Evolutionary conservation across 2,113 vertebrate genomes (phyloP).

Genomic region (Stegostoma tigrinum): DNA sequence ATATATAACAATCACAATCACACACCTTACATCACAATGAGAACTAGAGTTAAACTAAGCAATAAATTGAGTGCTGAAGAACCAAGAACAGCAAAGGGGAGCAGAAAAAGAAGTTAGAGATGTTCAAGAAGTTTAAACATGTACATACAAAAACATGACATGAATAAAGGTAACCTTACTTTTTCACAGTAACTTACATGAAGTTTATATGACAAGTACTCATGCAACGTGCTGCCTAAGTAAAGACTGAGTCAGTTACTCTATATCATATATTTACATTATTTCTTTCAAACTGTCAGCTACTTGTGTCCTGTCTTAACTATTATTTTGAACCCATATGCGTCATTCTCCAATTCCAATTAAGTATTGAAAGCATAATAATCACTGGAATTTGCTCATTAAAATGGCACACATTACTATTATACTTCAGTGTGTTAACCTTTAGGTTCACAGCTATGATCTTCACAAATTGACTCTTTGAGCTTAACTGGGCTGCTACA

Average conservation of each 20-base stretch:
- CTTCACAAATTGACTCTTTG: too few relatives aligned
- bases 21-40: too few relatives aligned
- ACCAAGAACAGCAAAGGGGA: background rate
- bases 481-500: background rate
- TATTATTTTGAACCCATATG: background rate
- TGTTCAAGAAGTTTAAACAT: background rate
- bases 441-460: background rate
- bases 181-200: background rate
- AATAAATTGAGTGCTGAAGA: background rate
- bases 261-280: background rate
- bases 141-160: background rate
- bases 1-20: too few relatives aligned
- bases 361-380: background rate
- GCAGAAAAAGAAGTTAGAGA: background rate
- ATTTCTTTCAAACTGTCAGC: background rate
- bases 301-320: background rate
- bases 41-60: background rate
- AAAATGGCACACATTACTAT: background rate
- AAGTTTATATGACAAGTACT: background rate
- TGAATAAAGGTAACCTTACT: background rate
- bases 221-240: background rate
- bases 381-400: background rate
- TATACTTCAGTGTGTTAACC: background rate
- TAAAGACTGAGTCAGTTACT: background rate
- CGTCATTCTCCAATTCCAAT: background rate